Conservation (phyloP, 2,888 invertebrate genomes). For the Aleiodes leptofemur region DNA sequence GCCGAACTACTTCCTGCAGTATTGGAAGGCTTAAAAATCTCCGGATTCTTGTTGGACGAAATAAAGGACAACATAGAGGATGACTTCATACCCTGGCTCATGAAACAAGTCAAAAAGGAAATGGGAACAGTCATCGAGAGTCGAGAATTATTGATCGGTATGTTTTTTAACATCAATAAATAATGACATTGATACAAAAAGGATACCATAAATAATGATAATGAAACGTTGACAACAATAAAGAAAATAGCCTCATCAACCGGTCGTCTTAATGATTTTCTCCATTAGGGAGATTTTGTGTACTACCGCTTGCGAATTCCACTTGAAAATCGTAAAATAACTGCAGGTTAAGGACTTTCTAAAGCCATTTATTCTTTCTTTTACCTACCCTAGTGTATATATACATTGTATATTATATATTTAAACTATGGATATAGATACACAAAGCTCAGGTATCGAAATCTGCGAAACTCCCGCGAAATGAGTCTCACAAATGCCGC, state of each 20-base stretch:
- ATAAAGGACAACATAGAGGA: constrained; percentile 84
- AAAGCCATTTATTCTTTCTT: constrained; percentile 2
- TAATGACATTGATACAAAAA: neutral
- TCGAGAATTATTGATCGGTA: constrained; percentile 87
- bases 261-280: constrained; percentile 7
- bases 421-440: neutral
- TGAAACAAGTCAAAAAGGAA: constrained; percentile 87
- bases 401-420: too few relatives aligned
- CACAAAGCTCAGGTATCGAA: constrained; percentile 33
- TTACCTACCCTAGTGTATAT: too few relatives aligned
- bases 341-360: constrained; percentile 25
- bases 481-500: constrained; percentile 38
- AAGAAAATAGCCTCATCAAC: neutral
- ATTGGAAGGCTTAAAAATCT: constrained; percentile 86
- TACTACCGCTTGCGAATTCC: neutral
- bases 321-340: constrained; percentile 16
- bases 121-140: constrained; percentile 88
- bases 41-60: constrained; percentile 82
- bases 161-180: neutral
- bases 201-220: neutral
- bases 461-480: constrained; percentile 32
- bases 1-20: constrained; percentile 91
- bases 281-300: constrained; percentile 18
- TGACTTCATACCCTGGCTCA: constrained; percentile 91
- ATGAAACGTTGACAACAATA: neutral